These are phyloP conservation scores for Hestina assimilis DNA, from an alignment of 1,140 invertebrate species.

Conservation along the genomic window DNA sequence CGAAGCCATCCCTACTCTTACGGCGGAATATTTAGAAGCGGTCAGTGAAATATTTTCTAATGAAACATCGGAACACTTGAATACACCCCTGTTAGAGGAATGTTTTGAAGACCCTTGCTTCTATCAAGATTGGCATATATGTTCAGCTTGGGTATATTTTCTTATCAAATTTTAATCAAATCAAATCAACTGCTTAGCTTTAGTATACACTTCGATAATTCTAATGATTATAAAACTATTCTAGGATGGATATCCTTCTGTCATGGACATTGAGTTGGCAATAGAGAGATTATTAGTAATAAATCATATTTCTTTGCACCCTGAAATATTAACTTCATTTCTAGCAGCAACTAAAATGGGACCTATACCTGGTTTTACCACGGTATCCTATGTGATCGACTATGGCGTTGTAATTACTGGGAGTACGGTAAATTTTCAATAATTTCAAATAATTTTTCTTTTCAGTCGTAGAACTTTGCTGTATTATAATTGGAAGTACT, in stretches of 20 bases:
- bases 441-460: neutral
- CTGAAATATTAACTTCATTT: constrained; percentile 48
- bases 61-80: constrained; percentile 44
- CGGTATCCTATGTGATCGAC: constrained; percentile 62
- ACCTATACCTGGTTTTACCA: constrained; percentile 57
- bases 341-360: constrained; percentile 37
- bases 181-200: no score
- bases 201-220: no score
- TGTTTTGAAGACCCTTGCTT: constrained; percentile 63
- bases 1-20: constrained; percentile 50
- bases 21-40: constrained; percentile 55
- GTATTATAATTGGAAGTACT: no score
- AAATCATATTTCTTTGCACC: constrained; percentile 48
- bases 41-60: constrained; percentile 50
- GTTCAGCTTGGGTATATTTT: constrained; percentile 51
- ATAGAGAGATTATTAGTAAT: constrained; percentile 60
- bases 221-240: neutral
- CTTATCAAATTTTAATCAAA: no score
- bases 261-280: constrained; percentile 65
- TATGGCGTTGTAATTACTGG: constrained; percentile 66
- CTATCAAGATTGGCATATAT: constrained; percentile 59
- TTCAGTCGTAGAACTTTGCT: no score
- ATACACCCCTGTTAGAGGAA: constrained; percentile 51
- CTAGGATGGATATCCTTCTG: constrained; percentile 58
- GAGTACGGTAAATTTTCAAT: constrained; percentile 42